phyloP scores from a whole-genome alignment of 2,113 vertebrate genomes.

The Baryphthengus martii region DNA sequence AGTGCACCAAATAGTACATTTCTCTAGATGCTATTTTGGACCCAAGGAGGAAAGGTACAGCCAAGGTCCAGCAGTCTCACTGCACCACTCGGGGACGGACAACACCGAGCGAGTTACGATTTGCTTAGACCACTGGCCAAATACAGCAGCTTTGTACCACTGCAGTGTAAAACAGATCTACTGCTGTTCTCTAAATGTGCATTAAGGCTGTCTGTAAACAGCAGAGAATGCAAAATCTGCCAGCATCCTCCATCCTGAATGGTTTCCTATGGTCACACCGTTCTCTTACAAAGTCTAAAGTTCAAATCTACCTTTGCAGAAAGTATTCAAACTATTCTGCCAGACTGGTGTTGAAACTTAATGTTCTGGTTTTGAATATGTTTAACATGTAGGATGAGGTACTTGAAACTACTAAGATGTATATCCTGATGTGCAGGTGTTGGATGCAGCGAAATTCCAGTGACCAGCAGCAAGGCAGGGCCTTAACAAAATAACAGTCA shows the following conservation, averaged over 20 bases:
- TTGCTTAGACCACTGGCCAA: rapidly evolving
- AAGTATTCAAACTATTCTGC: not conserved
- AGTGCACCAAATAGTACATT: not conserved
- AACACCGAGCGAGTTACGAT: not conserved
- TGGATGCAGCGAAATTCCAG: not conserved
- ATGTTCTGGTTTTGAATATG: not conserved
- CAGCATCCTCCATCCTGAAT: not conserved
- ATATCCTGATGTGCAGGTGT: not conserved
- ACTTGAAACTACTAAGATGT: not conserved
- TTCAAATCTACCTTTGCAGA: not conserved
- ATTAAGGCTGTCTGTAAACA: not conserved
- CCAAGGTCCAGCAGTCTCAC: not conserved
- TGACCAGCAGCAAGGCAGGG: not conserved
- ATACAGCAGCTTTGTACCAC: not conserved
- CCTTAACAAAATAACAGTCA: too few species aligned
- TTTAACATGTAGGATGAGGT: not conserved
- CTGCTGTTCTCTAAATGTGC: not conserved
- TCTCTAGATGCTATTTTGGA: not conserved
- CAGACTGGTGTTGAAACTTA: not conserved
- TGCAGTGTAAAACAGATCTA: not conserved
- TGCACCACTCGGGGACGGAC: not conserved
- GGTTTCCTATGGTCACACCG: not conserved
- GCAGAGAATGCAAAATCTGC: not conserved
- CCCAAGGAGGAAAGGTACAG: not conserved
- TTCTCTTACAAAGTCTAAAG: not conserved